Percentiles rank a stretch among this genome's conserved stretches.
phyloP scores from a whole-genome alignment of 1,140 invertebrate species.

The Drosophila yakuba region DNA sequence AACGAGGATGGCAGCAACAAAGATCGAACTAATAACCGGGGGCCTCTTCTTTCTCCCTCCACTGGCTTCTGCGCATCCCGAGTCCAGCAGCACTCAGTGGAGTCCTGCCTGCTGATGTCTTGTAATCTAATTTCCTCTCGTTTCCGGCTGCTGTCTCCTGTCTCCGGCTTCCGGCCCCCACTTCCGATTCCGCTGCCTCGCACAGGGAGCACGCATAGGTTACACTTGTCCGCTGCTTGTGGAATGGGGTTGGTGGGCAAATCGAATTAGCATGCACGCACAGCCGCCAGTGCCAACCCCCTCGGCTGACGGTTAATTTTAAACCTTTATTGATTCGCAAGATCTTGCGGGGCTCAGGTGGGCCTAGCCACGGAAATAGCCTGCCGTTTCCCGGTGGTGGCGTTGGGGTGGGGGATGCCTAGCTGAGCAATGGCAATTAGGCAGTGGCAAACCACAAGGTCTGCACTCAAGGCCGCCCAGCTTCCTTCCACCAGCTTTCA shows the following conservation, averaged over 20 bases:
- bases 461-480: neutral
- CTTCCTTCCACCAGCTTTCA: neutral
- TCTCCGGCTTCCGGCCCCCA: neutral
- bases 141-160: slow-evolving; percentile 24
- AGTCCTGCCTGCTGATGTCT: slow-evolving; percentile 26
- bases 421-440: slow-evolving; percentile 18
- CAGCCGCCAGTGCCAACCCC: neutral
- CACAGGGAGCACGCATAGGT: slow-evolving; percentile 16
- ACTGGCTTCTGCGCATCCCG: too few species aligned
- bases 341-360: slow-evolving; percentile 27
- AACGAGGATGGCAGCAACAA: slow-evolving; percentile 15
- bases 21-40: slow-evolving; percentile 8
- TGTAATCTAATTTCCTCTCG: slow-evolving; percentile 43
- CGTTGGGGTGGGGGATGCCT: neutral
- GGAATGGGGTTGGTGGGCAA: neutral
- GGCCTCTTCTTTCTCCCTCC: too few species aligned
- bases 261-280: slow-evolving; percentile 36
- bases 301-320: slow-evolving; percentile 43
- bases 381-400: neutral
- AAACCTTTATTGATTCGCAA: slow-evolving; percentile 44
- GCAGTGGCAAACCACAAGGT: slow-evolving; percentile 1
- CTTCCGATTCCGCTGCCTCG: neutral
- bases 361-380: slow-evolving; percentile 19
- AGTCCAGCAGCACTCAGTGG: neutral
- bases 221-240: slow-evolving; percentile 8